Percentiles rank a stretch among this genome's conserved stretches.
Evolutionary conservation across 2,888 invertebrate species (phyloP).

Genomic region (Dasypogon diadema): DNA sequence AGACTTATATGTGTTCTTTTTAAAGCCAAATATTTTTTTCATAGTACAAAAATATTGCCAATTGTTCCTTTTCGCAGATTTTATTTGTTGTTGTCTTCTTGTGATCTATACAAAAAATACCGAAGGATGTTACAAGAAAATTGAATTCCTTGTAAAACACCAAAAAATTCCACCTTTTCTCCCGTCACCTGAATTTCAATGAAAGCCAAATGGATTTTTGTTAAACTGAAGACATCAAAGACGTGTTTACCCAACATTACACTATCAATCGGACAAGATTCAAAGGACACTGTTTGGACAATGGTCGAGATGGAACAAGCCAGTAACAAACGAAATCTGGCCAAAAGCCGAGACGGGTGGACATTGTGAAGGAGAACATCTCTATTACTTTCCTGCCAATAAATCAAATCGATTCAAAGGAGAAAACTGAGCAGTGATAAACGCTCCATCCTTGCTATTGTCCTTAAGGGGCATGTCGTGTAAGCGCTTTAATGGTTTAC

Average conservation of each 20-base stretch:
- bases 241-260: conserved; percentile 48
- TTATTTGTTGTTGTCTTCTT: too few relatives aligned
- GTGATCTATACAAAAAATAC: background rate
- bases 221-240: conserved; percentile 21
- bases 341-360: conserved; percentile 50
- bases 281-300: conserved; percentile 11
- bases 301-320: conserved; percentile 41
- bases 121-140: background rate
- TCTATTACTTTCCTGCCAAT: conserved; percentile 47
- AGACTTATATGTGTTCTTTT: too few relatives aligned
- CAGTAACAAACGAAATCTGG: conserved; percentile 52
- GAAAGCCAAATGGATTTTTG: background rate
- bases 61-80: too few relatives aligned
- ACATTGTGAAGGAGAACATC: conserved; percentile 49
- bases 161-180: background rate
- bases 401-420: conserved; percentile 40
- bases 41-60: too few relatives aligned
- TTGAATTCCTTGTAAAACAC: background rate
- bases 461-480: conserved; percentile 52
- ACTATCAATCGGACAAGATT: conserved; percentile 41
- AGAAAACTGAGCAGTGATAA: conserved; percentile 24
- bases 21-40: too few relatives aligned
- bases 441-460: conserved; percentile 24
- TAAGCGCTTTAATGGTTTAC: conserved; percentile 48
- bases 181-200: background rate